Base-by-base conservation (phyloP, 2,113 vertebrate species). In the Leuciscus idus region DNA sequence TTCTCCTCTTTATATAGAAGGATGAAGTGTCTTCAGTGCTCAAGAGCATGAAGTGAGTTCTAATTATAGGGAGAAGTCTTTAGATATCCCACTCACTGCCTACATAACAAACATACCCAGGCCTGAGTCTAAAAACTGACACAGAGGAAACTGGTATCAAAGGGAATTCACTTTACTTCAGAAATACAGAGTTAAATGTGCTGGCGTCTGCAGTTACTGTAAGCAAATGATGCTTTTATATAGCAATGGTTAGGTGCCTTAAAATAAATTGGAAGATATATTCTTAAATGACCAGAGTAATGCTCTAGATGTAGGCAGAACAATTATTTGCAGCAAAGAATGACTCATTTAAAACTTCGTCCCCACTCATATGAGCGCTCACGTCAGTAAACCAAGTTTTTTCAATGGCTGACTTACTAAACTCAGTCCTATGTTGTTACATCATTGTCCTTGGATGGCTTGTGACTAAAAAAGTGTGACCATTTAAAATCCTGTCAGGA, bases 1-100 rank as follows among this genome's bases (percentile, higher is more conserved):
- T 43, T 2, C 52, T 48, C 46, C 11, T 70, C 26, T 77, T 70
- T 70, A 84, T 84, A 43, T 87, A 81, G 83, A 61, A 84, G 62
- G 43, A 83, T 70, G 36, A 78, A 82, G 62, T 61, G 28, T 81
- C 33, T n/a, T 76, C 46, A 23, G 79, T 61, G 50, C 48, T n/a
- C 15, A 17, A 68, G 75, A 76, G 39, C 13, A 15, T 55, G 61
- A 50, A 66, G 87, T 81, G 87, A 46, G 83, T 77, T 90, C 91
- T 94, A 95, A 94, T 93, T 92, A 93, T 92, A 89, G 91, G 77
- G 36, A 75, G 79, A 59, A 81, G 89, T 91, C 90, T 91, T 87
- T 90, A 89, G 89, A 88, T 85, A 84, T 90, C 87, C 89, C 85
- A 64, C 78, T 83, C 88, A 90, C 87, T 86, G 80, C 88, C 86